Base-by-base conservation (phyloP, 2,797 vertebrate species). In the Enoplosus armatus region DNA sequence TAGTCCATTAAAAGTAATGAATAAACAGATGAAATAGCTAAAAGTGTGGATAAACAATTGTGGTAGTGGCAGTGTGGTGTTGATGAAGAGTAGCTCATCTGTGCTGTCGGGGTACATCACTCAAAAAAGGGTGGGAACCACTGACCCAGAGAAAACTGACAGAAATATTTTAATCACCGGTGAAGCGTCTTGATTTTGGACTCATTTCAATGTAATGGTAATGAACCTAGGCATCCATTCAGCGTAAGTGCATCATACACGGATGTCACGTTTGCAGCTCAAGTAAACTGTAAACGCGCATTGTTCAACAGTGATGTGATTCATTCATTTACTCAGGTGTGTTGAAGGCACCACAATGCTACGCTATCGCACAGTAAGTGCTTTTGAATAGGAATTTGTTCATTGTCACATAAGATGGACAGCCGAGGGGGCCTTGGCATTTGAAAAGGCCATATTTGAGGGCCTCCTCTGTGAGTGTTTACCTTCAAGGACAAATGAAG, bases 401-500 rank as follows among this genome's bases (percentile, higher is more conserved):
- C 93, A 94, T 94, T 95, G 93, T 95, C 93, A 92, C 90, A 89
- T 68, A 93, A 94, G 94, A 94, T 89, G 90, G 93, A 95, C 90
- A 87, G 89, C 86, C 37, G 31, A 80, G 90, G 85, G 85, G 90
- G 90, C 87, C 89, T 85, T 87, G 92, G 92, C 92, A 87, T 93
- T 93, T 92, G 84, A 90, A 93, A 91, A 91, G 92, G 90, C 94
- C 94, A 89, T 92, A 94, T 94, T 92, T 94, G 93, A 95, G 93
- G 93, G 89, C 94, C 94, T 95, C 93, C 91, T 91, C 87, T 65
- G 88, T 54, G 79, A 85, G 89, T 95, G 93, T 96, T 96, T 95
- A 94, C 94, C 90, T 93, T 94, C 81, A 45, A 84, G 93, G 93
- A 96, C 95, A 96, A 96, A 95, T 91, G 94, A 92, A 91, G 90